These are phyloP conservation scores for Oreocharis arfaki DNA, from an alignment of 2,113 vertebrate genomes.

Conservation along the genomic window DNA sequence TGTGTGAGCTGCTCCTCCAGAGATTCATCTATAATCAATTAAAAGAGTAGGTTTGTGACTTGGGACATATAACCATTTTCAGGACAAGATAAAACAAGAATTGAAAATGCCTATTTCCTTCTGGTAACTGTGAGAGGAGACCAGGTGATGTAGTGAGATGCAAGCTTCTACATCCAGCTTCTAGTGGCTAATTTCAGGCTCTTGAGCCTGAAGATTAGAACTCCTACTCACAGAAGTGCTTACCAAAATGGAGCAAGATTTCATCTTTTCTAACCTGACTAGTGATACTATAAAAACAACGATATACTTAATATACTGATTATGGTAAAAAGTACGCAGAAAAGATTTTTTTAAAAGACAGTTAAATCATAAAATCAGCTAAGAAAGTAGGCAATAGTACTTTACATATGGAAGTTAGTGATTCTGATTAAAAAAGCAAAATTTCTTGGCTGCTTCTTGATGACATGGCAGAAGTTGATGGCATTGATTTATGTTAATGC, in stretches of 20 bases:
- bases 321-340: neutral
- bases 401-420: neutral
- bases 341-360: neutral
- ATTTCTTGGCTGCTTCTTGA: neutral
- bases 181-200: neutral
- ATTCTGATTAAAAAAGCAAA: neutral
- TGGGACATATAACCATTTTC: neutral
- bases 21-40: neutral
- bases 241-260: neutral
- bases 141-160: neutral
- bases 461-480: neutral
- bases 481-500: neutral
- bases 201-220: neutral
- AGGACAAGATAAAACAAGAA: neutral
- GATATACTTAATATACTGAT: neutral
- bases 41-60: neutral
- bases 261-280: neutral
- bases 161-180: neutral
- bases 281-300: neutral
- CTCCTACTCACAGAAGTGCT: neutral
- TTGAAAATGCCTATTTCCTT: neutral
- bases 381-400: neutral
- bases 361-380: neutral
- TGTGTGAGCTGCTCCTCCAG: neutral
- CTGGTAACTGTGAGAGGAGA: neutral